phyloP scores from a whole-genome alignment of 2,888 invertebrate genomes.

The Argyresthia albistria region DNA sequence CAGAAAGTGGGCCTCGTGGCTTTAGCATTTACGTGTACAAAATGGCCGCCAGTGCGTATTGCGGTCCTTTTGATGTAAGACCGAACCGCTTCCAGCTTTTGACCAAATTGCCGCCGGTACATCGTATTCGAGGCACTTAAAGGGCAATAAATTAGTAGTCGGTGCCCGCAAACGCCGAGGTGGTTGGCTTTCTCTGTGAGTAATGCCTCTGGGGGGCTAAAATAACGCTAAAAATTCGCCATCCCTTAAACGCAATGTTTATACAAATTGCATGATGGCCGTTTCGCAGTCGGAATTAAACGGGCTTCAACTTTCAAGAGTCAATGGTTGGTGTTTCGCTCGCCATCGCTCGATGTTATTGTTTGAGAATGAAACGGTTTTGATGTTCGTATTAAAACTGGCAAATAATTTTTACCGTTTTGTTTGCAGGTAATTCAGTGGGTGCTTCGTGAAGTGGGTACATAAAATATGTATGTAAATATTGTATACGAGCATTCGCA shows the following conservation, averaged over 20 bases:
- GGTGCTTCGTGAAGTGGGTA: too few species aligned
- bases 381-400: background rate
- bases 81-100: constrained; percentile 30
- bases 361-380: background rate
- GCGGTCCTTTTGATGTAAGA: constrained; percentile 9
- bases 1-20: constrained; percentile 1
- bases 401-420: background rate
- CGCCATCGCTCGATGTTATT: background rate
- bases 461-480: too few species aligned
- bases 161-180: constrained; percentile 60
- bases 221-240: constrained; percentile 7
- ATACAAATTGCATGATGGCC: constrained; percentile 10
- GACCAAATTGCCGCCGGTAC: constrained; percentile 39
- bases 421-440: background rate
- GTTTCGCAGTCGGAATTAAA: background rate
- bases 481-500: too few species aligned
- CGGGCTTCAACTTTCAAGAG: background rate
- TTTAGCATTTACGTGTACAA: constrained; percentile 2
- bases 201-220: constrained; percentile 34
- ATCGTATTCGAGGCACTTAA: constrained; percentile 52
- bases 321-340: background rate
- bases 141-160: constrained; percentile 62
- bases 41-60: constrained; percentile 1
- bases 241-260: constrained; percentile 15
- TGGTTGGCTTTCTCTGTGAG: constrained; percentile 54